Evolutionary conservation across 2,888 invertebrate genomes (phyloP).

Genomic region (Scelioninae gen. 2): DNA sequence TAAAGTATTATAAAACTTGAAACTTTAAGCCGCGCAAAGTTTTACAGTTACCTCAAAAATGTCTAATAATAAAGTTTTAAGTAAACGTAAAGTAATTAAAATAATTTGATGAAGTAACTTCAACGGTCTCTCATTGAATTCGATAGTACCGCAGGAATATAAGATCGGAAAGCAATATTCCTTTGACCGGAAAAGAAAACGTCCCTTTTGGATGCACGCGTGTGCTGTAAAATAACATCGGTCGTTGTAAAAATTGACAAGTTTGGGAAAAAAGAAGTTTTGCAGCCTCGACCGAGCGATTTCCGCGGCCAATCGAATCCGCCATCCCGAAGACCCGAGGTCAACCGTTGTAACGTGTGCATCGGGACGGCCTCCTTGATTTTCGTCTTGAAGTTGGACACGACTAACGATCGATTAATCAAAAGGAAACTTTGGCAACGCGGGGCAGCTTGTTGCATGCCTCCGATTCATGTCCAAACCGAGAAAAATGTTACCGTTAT

Average conservation of each 20-base stretch:
- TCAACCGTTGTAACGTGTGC: slow-evolving; percentile 31
- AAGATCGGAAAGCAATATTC: too few species aligned
- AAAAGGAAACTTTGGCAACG: slow-evolving; percentile 70
- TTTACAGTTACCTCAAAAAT: slow-evolving; percentile 40
- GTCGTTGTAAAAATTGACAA: background rate
- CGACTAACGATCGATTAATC: slow-evolving; percentile 69
- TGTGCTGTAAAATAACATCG: too few species aligned
- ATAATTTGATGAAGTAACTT: slow-evolving; percentile 46
- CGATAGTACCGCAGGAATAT: slow-evolving; percentile 17
- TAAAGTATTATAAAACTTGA: slow-evolving; percentile 49
- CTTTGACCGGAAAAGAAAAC: too few species aligned
- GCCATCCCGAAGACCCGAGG: slow-evolving; percentile 22
- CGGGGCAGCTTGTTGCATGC: slow-evolving; percentile 73
- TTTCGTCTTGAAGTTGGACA: slow-evolving; percentile 45
- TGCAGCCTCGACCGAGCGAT: slow-evolving; percentile 14
- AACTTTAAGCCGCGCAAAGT: slow-evolving; percentile 44
- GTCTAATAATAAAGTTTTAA: slow-evolving; percentile 50
- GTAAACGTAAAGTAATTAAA: slow-evolving; percentile 53
- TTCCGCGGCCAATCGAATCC: slow-evolving; percentile 18
- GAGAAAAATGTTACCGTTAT: too few species aligned
- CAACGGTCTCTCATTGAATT: slow-evolving; percentile 34
- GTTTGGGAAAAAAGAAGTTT: slow-evolving; percentile 11
- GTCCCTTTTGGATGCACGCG: too few species aligned
- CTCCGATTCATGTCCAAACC: slow-evolving; percentile 48
- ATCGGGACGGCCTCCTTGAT: slow-evolving; percentile 37